Percentiles rank a stretch among this genome's conserved stretches.
Conservation (phyloP, 2,113 vertebrate species). For the Microtus ochrogaster region DNA sequence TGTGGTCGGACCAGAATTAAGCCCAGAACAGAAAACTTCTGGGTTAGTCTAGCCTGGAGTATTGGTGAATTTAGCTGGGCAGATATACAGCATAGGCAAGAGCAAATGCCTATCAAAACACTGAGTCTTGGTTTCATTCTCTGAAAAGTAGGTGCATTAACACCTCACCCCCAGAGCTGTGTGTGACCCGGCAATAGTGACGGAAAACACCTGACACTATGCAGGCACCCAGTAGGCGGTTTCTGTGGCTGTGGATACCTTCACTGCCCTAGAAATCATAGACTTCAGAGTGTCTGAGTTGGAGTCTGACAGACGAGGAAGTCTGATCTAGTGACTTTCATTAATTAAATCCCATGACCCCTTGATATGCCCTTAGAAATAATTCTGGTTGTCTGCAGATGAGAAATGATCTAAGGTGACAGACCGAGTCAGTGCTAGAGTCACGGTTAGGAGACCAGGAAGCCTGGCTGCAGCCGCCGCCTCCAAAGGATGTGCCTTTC, state of each 20-base stretch:
- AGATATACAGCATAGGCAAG: not conserved
- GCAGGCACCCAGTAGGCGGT: not conserved
- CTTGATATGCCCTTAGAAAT: not conserved
- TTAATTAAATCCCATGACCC: not conserved
- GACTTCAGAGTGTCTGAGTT: not conserved
- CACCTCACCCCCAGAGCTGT: not conserved
- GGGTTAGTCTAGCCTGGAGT: not conserved
- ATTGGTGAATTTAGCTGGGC: not conserved
- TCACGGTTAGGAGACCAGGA: not conserved
- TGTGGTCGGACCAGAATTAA: not conserved
- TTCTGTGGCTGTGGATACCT: not conserved
- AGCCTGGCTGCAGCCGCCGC: not conserved
- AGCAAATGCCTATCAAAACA: not conserved
- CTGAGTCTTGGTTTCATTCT: not conserved
- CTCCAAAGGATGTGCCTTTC: not conserved
- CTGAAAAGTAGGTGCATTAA: not conserved
- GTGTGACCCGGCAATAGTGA: not conserved
- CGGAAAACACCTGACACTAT: not conserved
- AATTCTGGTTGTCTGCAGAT: not conserved
- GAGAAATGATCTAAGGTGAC: not conserved
- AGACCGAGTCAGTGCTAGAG: not conserved
- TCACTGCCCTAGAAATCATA: not conserved
- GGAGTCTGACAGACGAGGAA: not conserved
- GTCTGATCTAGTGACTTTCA: not conserved
- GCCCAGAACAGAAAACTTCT: not conserved